Evolutionary conservation across 2,888 invertebrate genomes (phyloP).

Genomic region (Drosophila diplacantha): DNA sequence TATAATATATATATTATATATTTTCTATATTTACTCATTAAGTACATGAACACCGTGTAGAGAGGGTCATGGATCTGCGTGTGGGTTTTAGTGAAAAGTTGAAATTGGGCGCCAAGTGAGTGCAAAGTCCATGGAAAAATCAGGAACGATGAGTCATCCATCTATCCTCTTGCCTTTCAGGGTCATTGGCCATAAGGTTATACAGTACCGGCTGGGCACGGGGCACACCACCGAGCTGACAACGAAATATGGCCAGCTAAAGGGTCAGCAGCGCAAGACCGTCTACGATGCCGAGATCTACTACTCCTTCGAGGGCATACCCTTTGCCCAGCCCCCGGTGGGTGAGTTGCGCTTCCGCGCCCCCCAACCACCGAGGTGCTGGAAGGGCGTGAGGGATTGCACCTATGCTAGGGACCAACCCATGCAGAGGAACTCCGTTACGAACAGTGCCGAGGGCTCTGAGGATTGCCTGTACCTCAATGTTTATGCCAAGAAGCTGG

Average conservation of each 20-base stretch:
- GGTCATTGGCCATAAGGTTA: constrained; percentile 59
- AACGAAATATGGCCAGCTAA: constrained; percentile 69
- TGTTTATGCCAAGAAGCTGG: constrained; percentile 74
- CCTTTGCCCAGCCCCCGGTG: constrained; percentile 75
- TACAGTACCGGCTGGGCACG: constrained; percentile 63
- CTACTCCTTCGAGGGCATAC: constrained; percentile 75
- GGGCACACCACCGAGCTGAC: constrained; percentile 59
- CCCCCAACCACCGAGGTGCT: constrained; percentile 76
- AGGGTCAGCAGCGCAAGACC: constrained; percentile 66
- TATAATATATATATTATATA: not conserved
- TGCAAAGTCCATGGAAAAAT: not conserved
- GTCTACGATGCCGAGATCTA: constrained; percentile 61
- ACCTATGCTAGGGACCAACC: constrained; percentile 68
- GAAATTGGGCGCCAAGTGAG: constrained; percentile 35
- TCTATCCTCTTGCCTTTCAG: constrained; percentile 40
- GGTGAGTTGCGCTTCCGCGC: constrained; percentile 75
- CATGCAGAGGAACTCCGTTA: constrained; percentile 70
- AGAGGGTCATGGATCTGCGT: constrained; percentile 34
- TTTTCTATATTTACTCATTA: not conserved
- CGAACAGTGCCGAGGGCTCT: constrained; percentile 72
- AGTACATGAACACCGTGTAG: not conserved
- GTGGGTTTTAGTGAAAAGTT: constrained; percentile 32
- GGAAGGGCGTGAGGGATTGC: constrained; percentile 78
- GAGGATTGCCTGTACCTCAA: constrained; percentile 80
- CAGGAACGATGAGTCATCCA: constrained; percentile 23